Evolutionary conservation across 2,888 invertebrate genomes (phyloP), one percentile per base, ranked within the genome.

Genomic region (Mechanitis mazaeus): DNA sequence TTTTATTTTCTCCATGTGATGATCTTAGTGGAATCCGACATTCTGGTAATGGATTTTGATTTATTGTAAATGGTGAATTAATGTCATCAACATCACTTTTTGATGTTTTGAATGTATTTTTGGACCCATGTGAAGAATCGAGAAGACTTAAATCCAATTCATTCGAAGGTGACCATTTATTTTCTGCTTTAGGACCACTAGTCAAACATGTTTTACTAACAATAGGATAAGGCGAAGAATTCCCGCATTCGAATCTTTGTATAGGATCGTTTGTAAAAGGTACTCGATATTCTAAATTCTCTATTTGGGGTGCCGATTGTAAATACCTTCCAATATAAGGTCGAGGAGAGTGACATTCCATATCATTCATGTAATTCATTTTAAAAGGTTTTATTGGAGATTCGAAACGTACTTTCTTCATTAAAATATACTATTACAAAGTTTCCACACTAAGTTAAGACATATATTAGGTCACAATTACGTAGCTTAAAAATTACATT

Each of bases 331-430:
- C 80, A 33, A 84, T 69, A 66, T 81, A 82, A 1, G 89, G 89
- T 55, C 90, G 77, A 42, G 90, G 89, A 47, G 84, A 88, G 66
- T 90, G 90, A 65, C 87, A 87, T 63, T 89, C 89, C 2, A 72
- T 73, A 35, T 84, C 80, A 59, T 79, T 79, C 84, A 88, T 86
- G 58, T 64, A 71, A 63, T 68, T 64, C 45, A 63, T 63, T 60
- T 64, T 65, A 53, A 56, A 55, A 38, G 80, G 78, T 62, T 67
- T 70, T n/a, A 63, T 50, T 57, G 81, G 81, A 60, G 81, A 77
- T 68, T 81, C 78, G 73, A 90, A 90, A 46, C 89, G 81, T 69
- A 90, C 89, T 75, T 83, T 88, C 85, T 90, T 90, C 88, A 88
- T 89, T 56, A 67, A 69, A 59, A 54, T 33, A n/a, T 50, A 42